phyloP scores from a whole-genome alignment of 2,797 vertebrate genomes.

The Ficedula albicollis region DNA sequence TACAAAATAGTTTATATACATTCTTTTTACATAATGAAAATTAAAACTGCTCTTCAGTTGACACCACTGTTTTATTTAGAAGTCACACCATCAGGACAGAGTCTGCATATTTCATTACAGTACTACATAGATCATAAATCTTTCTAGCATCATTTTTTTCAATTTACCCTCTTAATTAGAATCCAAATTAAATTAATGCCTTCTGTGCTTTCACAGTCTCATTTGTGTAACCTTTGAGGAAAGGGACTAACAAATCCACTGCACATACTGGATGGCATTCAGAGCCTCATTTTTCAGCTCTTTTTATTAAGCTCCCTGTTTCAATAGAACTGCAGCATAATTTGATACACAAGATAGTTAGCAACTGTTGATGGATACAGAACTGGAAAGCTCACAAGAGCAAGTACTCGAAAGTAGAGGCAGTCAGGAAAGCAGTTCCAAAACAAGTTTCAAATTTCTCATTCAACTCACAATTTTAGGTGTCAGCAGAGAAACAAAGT shows the following conservation, averaged over 20 bases:
- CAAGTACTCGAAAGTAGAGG: not conserved
- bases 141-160: not conserved
- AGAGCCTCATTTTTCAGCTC: constrained; percentile 7
- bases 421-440: not conserved
- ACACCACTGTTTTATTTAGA: not conserved
- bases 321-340: not conserved
- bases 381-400: not conserved
- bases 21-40: not conserved
- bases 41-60: not conserved
- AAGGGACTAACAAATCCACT: not conserved
- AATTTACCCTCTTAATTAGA: constrained; percentile 12
- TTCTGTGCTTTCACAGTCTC: constrained; percentile 16
- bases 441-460: not conserved
- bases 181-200: constrained; percentile 13
- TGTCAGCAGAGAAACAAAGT: not conserved
- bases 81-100: not conserved
- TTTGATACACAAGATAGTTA: not conserved
- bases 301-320: constrained; percentile 5
- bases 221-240: not conserved
- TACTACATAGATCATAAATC: not conserved
- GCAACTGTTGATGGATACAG: not conserved
- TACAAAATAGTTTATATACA: not conserved
- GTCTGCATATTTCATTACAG: not conserved
- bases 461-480: not conserved
- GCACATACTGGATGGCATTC: not conserved